A percentile compares a stretch with the other conserved stretches of the same genome.
These are phyloP conservation scores for Caenorhabditis sp. DNA, from an alignment of 2,888 invertebrate species.

Conservation along the genomic window DNA sequence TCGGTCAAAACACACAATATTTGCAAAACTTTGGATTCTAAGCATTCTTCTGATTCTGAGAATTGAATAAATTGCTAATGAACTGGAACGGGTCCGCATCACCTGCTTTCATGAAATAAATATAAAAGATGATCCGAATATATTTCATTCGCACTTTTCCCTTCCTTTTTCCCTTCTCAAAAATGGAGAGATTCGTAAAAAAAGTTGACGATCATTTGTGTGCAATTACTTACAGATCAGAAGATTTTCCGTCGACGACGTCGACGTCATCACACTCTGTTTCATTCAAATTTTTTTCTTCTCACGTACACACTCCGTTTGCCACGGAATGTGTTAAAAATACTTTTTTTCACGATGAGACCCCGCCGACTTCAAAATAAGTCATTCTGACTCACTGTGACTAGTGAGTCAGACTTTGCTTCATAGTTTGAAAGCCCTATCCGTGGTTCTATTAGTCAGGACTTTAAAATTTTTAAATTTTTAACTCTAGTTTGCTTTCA, in stretches of 20 bases:
- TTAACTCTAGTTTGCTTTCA: too few relatives aligned
- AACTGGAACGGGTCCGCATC: background rate
- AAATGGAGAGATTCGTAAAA: background rate
- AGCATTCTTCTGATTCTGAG: background rate
- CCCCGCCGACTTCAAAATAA: conserved; percentile 5
- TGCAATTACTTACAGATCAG: background rate
- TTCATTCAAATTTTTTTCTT: background rate
- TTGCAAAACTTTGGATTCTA: too few relatives aligned
- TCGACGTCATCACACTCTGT: background rate
- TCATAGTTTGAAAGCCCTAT: too few relatives aligned
- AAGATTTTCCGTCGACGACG: background rate
- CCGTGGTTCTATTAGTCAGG: too few relatives aligned
- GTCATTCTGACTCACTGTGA: too few relatives aligned
- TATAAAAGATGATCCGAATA: background rate
- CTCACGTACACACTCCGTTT: background rate
- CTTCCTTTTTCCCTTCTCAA: background rate
- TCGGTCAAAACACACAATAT: background rate
- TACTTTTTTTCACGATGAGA: background rate
- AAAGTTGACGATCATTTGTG: too few relatives aligned
- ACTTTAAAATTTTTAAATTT: too few relatives aligned
- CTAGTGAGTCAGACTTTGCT: too few relatives aligned
- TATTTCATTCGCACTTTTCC: too few relatives aligned
- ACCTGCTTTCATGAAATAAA: too few relatives aligned
- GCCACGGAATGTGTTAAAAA: too few relatives aligned
- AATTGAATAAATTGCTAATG: background rate